Evolutionary conservation across 2,888 invertebrate genomes (phyloP).

Genomic region (Halocaridina rubra): DNA sequence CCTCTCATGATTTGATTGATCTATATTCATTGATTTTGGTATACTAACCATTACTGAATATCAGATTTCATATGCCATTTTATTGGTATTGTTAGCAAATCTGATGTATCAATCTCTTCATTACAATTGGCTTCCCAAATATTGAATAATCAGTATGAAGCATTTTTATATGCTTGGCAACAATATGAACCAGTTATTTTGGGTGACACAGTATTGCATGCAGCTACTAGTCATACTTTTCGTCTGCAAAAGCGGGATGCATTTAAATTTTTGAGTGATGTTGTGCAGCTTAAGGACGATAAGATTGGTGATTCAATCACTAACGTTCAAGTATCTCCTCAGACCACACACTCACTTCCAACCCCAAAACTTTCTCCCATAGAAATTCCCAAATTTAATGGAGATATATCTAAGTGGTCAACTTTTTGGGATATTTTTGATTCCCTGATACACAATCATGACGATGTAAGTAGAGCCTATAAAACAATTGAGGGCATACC

Average conservation of each 20-base stretch:
- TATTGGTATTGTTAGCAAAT: no score
- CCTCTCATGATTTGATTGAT: no score
- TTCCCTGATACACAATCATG: background rate
- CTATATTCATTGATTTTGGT: no score
- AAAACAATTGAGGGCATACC: background rate
- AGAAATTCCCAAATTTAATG: background rate
- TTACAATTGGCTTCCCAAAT: no score
- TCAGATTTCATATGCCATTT: no score
- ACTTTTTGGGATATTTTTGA: background rate
- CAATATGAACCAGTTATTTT: background rate
- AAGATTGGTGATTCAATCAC: background rate
- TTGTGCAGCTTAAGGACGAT: background rate
- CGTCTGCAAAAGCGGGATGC: background rate
- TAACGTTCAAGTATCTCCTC: background rate
- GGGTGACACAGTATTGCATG: background rate
- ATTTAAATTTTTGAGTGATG: background rate
- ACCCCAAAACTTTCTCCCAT: background rate
- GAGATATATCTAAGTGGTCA: background rate
- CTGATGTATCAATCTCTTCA: no score
- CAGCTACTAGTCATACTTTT: background rate
- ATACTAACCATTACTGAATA: no score
- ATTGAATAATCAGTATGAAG: no score
- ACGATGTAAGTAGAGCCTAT: background rate
- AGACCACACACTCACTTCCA: background rate
- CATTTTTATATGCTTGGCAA: background rate